phyloP scores from a whole-genome alignment of 1,140 invertebrate species.

The Drosophila sucinea region DNA sequence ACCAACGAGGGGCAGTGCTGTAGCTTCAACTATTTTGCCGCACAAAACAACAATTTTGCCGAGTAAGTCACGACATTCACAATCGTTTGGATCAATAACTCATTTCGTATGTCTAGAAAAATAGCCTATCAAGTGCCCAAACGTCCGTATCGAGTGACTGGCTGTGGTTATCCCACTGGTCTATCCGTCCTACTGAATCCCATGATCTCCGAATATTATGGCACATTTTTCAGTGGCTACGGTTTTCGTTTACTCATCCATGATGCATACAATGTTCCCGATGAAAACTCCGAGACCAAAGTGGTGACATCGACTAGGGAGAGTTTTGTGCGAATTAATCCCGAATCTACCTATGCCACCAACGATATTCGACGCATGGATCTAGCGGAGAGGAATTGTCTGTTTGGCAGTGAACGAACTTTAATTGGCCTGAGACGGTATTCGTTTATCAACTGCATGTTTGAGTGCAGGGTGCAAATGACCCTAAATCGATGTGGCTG shows the following conservation, averaged over 20 bases:
- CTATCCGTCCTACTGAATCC: constrained; percentile 85
- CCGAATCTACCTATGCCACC: constrained; percentile 85
- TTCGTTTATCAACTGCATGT: constrained; percentile 87
- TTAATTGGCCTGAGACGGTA: constrained; percentile 83
- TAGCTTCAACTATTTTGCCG: constrained; percentile 86
- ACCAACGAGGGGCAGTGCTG: constrained; percentile 86
- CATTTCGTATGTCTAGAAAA: constrained; percentile 46
- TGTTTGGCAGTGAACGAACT: constrained; percentile 84
- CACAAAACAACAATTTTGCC: constrained; percentile 75
- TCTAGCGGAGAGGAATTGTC: constrained; percentile 84
- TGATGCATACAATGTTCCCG: constrained; percentile 86
- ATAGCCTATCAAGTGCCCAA: constrained; percentile 77
- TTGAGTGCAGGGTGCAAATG: constrained; percentile 84
- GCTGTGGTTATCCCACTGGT: constrained; percentile 87
- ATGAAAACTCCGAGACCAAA: constrained; percentile 85
- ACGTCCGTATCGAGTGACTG: constrained; percentile 84
- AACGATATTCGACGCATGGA: constrained; percentile 83
- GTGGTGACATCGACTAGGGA: constrained; percentile 84
- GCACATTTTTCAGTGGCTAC: constrained; percentile 77
- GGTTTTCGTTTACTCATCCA: constrained; percentile 84
- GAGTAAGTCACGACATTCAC: constrained; percentile 41
- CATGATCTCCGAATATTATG: constrained; percentile 84
- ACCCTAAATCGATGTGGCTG: constrained; percentile 85
- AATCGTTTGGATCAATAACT: neutral
- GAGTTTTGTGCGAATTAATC: constrained; percentile 85